phyloP scores from a whole-genome alignment of 2,888 invertebrate genomes.

The Acrobasis repandana region DNA sequence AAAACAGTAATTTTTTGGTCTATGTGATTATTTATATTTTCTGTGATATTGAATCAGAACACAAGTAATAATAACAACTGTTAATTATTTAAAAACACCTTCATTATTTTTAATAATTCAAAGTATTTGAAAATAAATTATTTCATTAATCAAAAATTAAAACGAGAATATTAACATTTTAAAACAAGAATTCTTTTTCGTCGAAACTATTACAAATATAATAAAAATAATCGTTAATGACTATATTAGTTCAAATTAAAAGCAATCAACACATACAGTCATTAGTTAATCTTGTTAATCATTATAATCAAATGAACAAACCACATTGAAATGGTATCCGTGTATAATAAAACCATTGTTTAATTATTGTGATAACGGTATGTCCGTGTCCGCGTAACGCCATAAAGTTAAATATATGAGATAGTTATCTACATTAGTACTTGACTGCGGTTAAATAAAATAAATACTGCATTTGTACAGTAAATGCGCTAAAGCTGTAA shows the following conservation, averaged over 20 bases:
- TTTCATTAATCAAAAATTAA: neutral
- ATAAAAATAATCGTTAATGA: neutral
- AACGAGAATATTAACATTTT: neutral
- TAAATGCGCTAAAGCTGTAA: no score
- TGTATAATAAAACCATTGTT: neutral
- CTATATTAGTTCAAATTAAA: neutral
- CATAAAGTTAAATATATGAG: neutral
- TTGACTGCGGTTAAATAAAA: neutral
- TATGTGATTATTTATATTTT: no score
- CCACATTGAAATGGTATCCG: neutral
- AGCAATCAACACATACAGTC: neutral
- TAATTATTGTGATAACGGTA: neutral
- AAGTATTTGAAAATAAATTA: neutral
- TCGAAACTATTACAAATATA: neutral
- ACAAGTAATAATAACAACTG: no score
- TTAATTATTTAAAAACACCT: no score
- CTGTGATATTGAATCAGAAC: no score
- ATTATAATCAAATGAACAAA: conserved; percentile 1
- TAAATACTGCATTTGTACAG: neutral
- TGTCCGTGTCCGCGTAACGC: neutral
- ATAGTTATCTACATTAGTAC: neutral
- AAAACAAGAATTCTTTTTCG: neutral
- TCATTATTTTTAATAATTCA: no score
- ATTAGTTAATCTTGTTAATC: neutral
- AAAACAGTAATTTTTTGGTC: no score